Evolutionary conservation across 2,888 invertebrate genomes (phyloP).

Genomic region (Chrysomela aeneicollis): DNA sequence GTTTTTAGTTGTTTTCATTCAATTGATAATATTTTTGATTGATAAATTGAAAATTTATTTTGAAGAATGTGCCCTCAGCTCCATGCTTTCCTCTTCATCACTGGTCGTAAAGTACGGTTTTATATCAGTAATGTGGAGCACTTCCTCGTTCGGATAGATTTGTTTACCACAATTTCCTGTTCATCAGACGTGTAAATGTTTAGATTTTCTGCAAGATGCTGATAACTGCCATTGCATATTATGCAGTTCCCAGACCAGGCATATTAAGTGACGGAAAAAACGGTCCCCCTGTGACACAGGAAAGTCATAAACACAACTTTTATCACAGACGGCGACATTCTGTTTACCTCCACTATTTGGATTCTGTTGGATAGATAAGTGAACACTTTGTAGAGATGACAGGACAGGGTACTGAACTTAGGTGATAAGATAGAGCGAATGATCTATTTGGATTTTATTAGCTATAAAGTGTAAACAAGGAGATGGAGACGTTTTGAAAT

Average conservation of each 20-base stretch:
- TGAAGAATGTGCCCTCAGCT: too few species aligned
- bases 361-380: conserved; percentile 12
- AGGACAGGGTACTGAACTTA: conserved; percentile 14
- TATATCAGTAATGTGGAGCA: too few species aligned
- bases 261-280: conserved; percentile 11
- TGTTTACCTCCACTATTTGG: conserved; percentile 22
- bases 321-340: conserved; percentile 20
- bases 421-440: conserved; percentile 15
- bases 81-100: too few species aligned
- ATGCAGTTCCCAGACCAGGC: conserved; percentile 6
- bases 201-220: conserved; percentile 11
- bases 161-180: conserved; percentile 2
- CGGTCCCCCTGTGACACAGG: not conserved
- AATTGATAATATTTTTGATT: too few species aligned
- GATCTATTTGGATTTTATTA: not conserved
- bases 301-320: conserved; percentile 11
- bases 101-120: too few species aligned
- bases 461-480: not conserved
- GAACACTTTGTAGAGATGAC: conserved; percentile 9
- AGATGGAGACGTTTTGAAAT: not conserved
- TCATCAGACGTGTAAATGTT: conserved; percentile 14
- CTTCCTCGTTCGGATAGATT: not conserved
- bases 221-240: conserved; percentile 17
- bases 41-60: too few species aligned
- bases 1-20: too few species aligned